Evolutionary conservation across 2,113 vertebrate genomes (phyloP), one percentile per base, ranked within the genome.

Genomic region (Narcine bancroftii): DNA sequence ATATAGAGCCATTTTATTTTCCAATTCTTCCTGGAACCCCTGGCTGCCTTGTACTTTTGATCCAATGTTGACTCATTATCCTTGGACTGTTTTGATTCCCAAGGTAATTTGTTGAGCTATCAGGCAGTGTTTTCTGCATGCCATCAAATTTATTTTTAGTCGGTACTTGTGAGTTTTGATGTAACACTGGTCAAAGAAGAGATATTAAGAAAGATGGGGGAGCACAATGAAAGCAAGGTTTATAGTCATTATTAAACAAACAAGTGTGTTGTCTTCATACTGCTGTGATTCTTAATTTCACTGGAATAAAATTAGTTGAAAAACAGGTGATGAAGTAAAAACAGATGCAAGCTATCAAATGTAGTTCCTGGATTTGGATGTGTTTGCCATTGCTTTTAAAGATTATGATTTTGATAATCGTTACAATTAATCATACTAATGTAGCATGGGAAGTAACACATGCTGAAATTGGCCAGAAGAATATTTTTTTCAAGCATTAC

Each of bases 381-480:
- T 71, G 66, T 69, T 29, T 91, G 66, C 63, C 29, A 65, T 47
- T 66, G 39, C 42, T 47, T 91, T 91, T 91, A 65, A 45, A 91
- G 63, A 91, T 69, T 91, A 47, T 33, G 60, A 45, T 91, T 6
- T 69, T 91, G 89, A 91, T 91, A 91, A 91, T n/a, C 65, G 33
- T 71, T 69, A 3, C 39, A 91, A 47, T 71, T 71, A 69, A 91
- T 91, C 36, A 91, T 47, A 69, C 17, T 91, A 71, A 91, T 71
- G 65, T 6, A 69, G 89, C 89, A 29, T 91, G 89, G 89, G 89
- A 91, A 91, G 66, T 69, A 91, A 91, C 89, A 91, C 42, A 69
- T 91, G 89, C 63, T 47, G 36, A 91, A 91, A 26, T 91, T 91
- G 63, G 89, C 89, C 33, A 36, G 81, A 33, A 91, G 89, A 5